These are phyloP conservation scores for Minunthozetes semirufus DNA, from an alignment of 2,888 invertebrate species.

Conservation along the genomic window DNA sequence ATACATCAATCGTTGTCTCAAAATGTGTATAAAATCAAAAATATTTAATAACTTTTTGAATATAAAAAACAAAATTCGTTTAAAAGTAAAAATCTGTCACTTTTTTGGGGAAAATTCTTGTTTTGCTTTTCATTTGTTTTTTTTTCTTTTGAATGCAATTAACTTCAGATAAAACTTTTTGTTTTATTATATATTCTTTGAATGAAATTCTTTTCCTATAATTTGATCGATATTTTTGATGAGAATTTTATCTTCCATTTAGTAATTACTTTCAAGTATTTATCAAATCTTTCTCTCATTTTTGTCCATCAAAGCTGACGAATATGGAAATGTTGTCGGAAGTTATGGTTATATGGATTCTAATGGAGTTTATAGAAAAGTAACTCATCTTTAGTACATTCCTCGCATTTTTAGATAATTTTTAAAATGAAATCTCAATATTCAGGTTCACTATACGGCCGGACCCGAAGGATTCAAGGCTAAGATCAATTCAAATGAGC, in stretches of 20 bases:
- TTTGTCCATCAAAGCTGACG: background rate
- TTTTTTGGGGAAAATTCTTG: no score
- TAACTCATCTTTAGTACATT: background rate
- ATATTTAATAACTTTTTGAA: no score
- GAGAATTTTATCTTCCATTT: no score
- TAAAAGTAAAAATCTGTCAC: no score
- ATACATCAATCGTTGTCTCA: background rate
- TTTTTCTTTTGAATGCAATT: no score
- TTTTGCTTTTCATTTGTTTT: no score
- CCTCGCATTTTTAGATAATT: background rate
- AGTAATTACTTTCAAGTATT: background rate
- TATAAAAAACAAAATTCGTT: no score
- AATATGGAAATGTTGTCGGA: conserved; percentile 26
- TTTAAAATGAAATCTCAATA: background rate
- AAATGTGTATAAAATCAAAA: no score
- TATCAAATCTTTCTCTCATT: background rate
- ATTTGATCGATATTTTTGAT: no score
- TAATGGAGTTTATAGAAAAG: conserved; percentile 27
- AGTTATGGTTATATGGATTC: conserved; percentile 29
- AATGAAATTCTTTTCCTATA: no score
- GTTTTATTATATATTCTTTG: no score
- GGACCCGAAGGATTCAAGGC: conserved; percentile 29
- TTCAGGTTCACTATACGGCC: conserved; percentile 29
- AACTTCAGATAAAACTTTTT: no score
- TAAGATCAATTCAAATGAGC: conserved; percentile 26